Evolutionary conservation across 64 coral and sea anemone species (phyloP), one percentile per base, ranked within the genome.

Genomic region (Montipora sp.): DNA sequence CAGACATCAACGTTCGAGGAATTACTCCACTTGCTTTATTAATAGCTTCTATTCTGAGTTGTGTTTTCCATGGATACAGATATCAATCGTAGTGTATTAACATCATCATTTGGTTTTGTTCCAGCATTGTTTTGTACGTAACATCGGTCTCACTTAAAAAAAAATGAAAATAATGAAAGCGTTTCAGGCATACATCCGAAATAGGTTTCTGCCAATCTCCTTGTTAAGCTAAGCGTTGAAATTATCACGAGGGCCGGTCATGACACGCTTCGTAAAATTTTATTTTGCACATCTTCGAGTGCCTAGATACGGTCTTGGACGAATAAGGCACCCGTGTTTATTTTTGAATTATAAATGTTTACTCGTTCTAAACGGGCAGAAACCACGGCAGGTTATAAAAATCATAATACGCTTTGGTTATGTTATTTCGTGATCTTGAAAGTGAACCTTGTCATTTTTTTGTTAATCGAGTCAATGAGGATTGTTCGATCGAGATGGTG

Each of bases 101-200:
- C 67, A 83, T 61, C 84, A 75, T 48, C 84, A 71, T 84, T 92
- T 92, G 90, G 90, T 92, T 65, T 10, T 83, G 68, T 92, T 92
- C 90, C 90, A 92, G 90, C 80, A 92, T 92, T 92, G 90, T 92
- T 83, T 77, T 1, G 36, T 72, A n/a, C 15, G 7, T 23, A 75
- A 73, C 18, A 43, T 48, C 71, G 80, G 49, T 80, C 60, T 14
- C 1, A 16, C 14, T 63, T 1, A 7, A 11, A 11, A 63, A 15
- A 55, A 55, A 55, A 0, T 55, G 51, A 55, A 55, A 55, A 5
- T 55, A 7, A 63, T 16, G 9, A 63, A 63, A 63, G 60, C 14
- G 53, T 63, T 3, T 63, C 3, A 63, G 13, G 15, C 36, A 67
- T 66, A 67, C 45, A 46, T 24, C 44, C 43, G 59, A 83, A 63